Conservation (phyloP, 1,140 invertebrate species). For the Cyphomyrmex costatus region DNA sequence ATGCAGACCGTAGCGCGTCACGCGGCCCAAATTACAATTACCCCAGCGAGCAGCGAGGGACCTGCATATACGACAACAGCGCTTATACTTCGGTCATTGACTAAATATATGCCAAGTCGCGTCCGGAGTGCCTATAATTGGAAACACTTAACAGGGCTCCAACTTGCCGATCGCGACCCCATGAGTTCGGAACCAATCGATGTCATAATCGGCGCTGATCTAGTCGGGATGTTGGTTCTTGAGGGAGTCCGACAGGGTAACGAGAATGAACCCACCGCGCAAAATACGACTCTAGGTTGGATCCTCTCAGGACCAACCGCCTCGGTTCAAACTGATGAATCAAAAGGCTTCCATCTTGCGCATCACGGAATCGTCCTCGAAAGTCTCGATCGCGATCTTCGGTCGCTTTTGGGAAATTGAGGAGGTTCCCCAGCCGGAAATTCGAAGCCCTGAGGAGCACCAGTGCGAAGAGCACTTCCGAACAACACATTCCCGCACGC, state of each 20-base stretch:
- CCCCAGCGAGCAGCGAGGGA: not conserved
- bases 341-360: not conserved
- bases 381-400: not conserved
- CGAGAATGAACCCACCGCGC: not conserved
- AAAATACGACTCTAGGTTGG: not conserved
- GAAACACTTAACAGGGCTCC: not conserved
- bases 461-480: not conserved
- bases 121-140: not conserved
- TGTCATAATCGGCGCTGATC: not conserved
- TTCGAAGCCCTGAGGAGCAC: not conserved
- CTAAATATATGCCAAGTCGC: not conserved
- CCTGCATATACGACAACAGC: not conserved
- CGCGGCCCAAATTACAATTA: not conserved
- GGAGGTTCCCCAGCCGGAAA: not conserved
- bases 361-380: not conserved
- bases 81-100: not conserved
- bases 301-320: not conserved
- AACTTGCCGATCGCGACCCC: not conserved
- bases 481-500: not conserved
- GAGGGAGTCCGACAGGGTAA: not conserved
- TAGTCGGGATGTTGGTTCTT: not conserved
- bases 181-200: not conserved
- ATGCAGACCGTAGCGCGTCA: not conserved
- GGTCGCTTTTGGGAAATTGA: not conserved
- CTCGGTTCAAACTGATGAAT: not conserved